Percentiles rank a stretch among this genome's conserved stretches.
phyloP scores from a whole-genome alignment of 1,140 invertebrate genomes.

The Diorhabda elongata region DNA sequence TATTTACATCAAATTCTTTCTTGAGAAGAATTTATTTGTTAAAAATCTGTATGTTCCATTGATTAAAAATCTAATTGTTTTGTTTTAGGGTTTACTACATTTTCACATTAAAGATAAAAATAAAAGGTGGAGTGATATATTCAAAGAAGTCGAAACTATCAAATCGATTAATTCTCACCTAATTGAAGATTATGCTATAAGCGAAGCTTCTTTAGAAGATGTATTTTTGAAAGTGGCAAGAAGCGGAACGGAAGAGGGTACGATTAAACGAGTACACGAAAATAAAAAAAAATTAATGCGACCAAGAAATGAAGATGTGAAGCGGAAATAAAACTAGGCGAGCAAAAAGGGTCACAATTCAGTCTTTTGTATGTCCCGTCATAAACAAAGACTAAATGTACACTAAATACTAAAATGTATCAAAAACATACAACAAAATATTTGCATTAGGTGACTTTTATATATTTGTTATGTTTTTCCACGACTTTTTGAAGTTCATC shows the following conservation, averaged over 20 bases:
- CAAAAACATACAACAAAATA: too few relatives aligned
- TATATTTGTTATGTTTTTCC: too few relatives aligned
- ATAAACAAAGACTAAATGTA: too few relatives aligned
- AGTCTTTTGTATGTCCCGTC: too few relatives aligned
- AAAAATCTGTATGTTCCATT: not conserved
- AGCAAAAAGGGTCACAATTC: too few relatives aligned
- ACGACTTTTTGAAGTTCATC: too few relatives aligned
- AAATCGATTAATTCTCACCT: conserved; percentile 16
- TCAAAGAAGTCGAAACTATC: conserved; percentile 21
- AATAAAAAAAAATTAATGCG: too few relatives aligned
- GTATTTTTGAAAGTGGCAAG: conserved; percentile 28
- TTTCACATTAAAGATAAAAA: conserved; percentile 21
- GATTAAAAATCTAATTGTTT: not conserved
- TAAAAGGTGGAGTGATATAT: conserved; percentile 23
- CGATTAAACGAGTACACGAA: too few relatives aligned
- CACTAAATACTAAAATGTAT: too few relatives aligned
- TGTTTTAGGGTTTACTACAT: conserved; percentile 24
- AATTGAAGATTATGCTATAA: conserved; percentile 31
- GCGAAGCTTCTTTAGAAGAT: conserved; percentile 29
- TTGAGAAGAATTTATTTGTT: not conserved
- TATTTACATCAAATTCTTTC: not conserved
- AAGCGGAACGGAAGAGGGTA: not conserved
- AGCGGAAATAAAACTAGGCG: too few relatives aligned
- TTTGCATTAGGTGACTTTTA: too few relatives aligned
- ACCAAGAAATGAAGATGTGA: too few relatives aligned